Base-by-base conservation (phyloP, 2,113 vertebrate genomes). In the Formicarius rufipectus region DNA sequence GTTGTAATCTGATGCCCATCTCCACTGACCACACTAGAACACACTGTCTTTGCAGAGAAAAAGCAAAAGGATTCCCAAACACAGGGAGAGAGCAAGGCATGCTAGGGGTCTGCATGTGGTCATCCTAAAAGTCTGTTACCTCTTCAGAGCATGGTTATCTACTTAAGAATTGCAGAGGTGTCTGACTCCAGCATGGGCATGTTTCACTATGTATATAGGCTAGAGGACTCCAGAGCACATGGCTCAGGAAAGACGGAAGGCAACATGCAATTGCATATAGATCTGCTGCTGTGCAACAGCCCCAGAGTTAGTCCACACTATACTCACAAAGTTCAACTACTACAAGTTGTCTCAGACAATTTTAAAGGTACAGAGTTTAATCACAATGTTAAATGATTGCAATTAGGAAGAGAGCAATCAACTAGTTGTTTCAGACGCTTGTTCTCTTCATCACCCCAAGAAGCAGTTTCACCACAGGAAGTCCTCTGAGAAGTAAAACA, bases 231-330 rank as follows among this genome's bases (percentile, higher is more conserved):
- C 30, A 14, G 9, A 75, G 37, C 35, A 52, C 19, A 6, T 1
- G 10, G 31, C 24, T 44, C 64, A 67, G 28, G 14, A 7, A 45
- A 39, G 12, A 15, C 7, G 12, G 42, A 47, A 80, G 5, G 45
- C 2, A 47, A 23, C 8, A 56, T 3, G 6, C 7, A 17, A 53
- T 33, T 22, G 44, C 25, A 39, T 2, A 19, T 0, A 42, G 14
- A 63, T 50, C 10, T 63, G 44, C 21, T 2, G 3, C 45, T 42
- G 53, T 55, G 12, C 21, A 71, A 39, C 5, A 90, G 33, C 31
- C 28, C 13, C 33, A 27, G 22, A 16, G 27, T 31, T 7, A 53
- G 63, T 16, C 14, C n/a, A 40, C 12, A 45, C 3, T 1, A 28
- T 8, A 84, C 17, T 11, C 20, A 74, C 20, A 19, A 74, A 21